Percentiles rank a stretch among this genome's conserved stretches.
Evolutionary conservation across 2,797 vertebrate genomes (phyloP).

Genomic region (Myotis planiceps): DNA sequence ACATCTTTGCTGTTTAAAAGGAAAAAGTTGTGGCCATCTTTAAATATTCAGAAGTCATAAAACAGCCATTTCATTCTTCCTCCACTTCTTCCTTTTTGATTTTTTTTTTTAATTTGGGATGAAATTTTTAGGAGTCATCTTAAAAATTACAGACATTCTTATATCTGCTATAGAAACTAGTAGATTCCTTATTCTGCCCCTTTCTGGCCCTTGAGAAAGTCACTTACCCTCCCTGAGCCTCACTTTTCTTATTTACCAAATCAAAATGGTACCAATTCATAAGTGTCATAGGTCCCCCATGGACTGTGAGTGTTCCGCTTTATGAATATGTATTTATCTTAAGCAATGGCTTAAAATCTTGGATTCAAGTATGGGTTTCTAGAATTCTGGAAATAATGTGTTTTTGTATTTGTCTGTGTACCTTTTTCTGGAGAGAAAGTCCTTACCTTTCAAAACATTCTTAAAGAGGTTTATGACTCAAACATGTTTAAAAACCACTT

Average conservation of each 20-base stretch:
- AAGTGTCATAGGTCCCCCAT: background rate
- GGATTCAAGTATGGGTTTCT: background rate
- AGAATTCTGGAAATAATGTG: background rate
- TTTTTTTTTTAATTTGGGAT: conserved; percentile 19
- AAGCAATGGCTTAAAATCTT: conserved; percentile 2
- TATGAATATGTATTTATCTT: background rate
- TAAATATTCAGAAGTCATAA: background rate
- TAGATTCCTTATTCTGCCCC: background rate
- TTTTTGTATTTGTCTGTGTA: background rate
- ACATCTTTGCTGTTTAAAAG: background rate
- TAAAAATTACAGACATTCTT: background rate
- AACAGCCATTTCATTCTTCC: background rate
- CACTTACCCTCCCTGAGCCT: background rate
- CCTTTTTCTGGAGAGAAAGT: background rate
- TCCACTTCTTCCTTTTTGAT: background rate
- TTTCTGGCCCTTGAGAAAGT: background rate
- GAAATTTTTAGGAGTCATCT: background rate
- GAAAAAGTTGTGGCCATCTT: background rate
- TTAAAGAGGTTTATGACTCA: background rate
- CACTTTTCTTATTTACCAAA: conserved; percentile 15
- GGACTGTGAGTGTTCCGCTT: background rate
- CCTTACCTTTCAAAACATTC: background rate
- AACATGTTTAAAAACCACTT: background rate
- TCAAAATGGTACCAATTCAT: background rate
- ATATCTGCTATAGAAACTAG: background rate